A percentile compares a stretch with the other conserved stretches of the same genome.
phyloP scores from a whole-genome alignment of 1,140 invertebrate species.

The Hypothenemus hampei region DNA sequence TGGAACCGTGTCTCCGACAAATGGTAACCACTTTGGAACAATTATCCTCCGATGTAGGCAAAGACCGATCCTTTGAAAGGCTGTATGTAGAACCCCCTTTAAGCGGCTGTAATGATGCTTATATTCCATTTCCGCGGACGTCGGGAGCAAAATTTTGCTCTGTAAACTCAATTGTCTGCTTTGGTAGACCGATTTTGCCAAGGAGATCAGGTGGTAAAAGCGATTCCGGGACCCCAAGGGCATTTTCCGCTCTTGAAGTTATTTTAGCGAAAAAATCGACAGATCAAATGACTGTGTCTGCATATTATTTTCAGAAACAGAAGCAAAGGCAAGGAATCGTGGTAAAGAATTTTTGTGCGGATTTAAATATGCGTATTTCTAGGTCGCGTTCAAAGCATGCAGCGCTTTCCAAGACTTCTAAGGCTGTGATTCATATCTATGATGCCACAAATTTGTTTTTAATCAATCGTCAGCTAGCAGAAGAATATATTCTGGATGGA shows the following conservation, averaged over 20 bases:
- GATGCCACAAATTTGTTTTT: conserved; percentile 73
- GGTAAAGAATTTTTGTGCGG: not conserved
- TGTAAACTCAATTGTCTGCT: conserved; percentile 77
- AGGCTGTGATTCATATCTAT: conserved; percentile 71
- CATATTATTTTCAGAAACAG: conserved; percentile 70
- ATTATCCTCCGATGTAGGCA: conserved; percentile 41
- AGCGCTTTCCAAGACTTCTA: conserved; percentile 28
- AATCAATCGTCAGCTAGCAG: conserved; percentile 71
- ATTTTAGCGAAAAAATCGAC: conserved; percentile 52
- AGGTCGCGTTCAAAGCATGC: conserved; percentile 30
- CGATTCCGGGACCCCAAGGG: conserved; percentile 69
- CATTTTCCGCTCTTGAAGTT: conserved; percentile 70
- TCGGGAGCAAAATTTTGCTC: conserved; percentile 91
- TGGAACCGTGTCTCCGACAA: conserved; percentile 74
- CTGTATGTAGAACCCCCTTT: conserved; percentile 35
- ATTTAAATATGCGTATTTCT: not conserved
- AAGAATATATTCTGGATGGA: conserved; percentile 72
- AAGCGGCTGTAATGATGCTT: conserved; percentile 62
- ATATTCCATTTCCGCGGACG: conserved; percentile 89
- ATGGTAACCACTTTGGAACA: conserved; percentile 66
- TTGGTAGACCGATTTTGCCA: conserved; percentile 72
- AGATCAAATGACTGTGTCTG: conserved; percentile 57
- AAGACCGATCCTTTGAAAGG: conserved; percentile 30
- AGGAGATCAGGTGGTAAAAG: conserved; percentile 63
- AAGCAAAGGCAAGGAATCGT: conserved; percentile 17